These are phyloP conservation scores for Squalus acanthias DNA, from an alignment of 2,797 vertebrate genomes.

Conservation along the genomic window DNA sequence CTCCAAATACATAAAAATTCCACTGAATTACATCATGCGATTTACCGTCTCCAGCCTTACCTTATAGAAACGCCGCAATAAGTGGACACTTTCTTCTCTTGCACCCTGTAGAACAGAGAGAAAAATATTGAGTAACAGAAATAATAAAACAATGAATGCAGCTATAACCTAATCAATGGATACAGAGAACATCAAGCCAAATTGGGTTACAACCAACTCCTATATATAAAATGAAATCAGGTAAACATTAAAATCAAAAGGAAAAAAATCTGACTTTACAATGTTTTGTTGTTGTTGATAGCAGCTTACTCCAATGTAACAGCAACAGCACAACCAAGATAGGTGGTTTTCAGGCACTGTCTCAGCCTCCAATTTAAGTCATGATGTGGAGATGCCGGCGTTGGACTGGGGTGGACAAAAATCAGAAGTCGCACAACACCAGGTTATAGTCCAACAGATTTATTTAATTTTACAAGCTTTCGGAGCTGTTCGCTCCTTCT, in stretches of 20 bases:
- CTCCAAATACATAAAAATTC: background rate
- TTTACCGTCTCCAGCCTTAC: slow-evolving; percentile 52
- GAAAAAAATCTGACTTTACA: background rate
- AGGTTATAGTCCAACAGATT: no score
- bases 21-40: background rate
- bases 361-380: background rate
- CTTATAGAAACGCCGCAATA: slow-evolving; percentile 90
- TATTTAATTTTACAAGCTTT: no score
- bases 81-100: slow-evolving; percentile 88
- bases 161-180: background rate
- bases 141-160: background rate
- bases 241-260: background rate
- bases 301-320: background rate
- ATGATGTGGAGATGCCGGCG: no score
- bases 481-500: no score
- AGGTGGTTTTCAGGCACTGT: background rate
- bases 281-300: no score
- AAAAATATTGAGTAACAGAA: background rate
- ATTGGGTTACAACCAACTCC: background rate
- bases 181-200: background rate
- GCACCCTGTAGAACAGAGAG: slow-evolving; percentile 70
- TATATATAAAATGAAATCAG: background rate
- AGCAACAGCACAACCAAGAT: background rate
- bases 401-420: no score
- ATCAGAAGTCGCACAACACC: no score